phyloP scores from a whole-genome alignment of 2,113 vertebrate genomes.

The Zosterops japonicus region DNA sequence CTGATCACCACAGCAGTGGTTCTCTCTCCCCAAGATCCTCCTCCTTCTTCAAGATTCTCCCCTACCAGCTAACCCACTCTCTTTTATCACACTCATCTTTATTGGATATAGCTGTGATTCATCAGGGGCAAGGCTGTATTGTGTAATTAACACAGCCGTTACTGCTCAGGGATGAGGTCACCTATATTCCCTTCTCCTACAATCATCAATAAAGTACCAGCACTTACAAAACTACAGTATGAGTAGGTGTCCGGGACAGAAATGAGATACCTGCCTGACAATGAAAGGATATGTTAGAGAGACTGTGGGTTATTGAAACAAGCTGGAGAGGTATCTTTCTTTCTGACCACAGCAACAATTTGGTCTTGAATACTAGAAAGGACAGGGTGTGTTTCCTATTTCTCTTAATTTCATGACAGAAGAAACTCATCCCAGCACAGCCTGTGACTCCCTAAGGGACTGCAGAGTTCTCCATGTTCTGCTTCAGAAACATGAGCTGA shows the following conservation, averaged over 20 bases:
- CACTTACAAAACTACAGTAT: not conserved
- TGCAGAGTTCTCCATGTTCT: not conserved
- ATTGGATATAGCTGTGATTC: not conserved
- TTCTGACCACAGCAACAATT: not conserved
- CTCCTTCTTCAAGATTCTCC: not conserved
- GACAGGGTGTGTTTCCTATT: not conserved
- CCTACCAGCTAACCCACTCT: not conserved
- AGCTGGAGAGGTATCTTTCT: not conserved
- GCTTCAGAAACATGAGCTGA: not conserved
- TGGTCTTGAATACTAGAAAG: not conserved
- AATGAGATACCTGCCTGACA: not conserved
- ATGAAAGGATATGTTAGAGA: not conserved
- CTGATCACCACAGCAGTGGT: not conserved
- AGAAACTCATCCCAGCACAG: not conserved
- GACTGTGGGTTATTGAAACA: not conserved
- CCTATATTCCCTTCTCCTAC: not conserved
- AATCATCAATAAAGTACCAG: not conserved
- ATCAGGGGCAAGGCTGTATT: not conserved
- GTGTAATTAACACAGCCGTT: not conserved
- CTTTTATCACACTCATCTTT: not conserved
- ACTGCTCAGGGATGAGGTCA: not conserved
- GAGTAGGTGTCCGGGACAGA: not conserved
- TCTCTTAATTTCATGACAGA: not conserved
- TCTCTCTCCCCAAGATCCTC: not conserved
- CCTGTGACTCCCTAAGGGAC: not conserved